phyloP scores from a whole-genome alignment of 2,797 vertebrate species.

The Sebastes melanostomus region DNA sequence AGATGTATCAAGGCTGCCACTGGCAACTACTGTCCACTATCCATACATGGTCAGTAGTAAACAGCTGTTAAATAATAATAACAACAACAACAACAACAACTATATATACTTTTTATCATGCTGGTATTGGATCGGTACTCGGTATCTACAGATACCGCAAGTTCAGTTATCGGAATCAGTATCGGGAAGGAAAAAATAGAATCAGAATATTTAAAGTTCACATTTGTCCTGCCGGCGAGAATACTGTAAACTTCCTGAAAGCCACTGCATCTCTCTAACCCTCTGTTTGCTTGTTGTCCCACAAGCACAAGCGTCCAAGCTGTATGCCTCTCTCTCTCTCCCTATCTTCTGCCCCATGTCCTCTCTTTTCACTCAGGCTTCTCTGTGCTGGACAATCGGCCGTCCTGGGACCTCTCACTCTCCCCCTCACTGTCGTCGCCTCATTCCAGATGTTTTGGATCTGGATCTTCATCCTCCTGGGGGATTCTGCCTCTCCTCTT shows the following conservation, averaged over 20 bases:
- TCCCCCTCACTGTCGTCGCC: background rate
- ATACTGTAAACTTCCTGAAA: background rate
- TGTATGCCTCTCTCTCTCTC: background rate
- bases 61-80: too few relatives aligned
- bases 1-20: too few relatives aligned
- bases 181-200: too few relatives aligned
- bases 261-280: background rate
- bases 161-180: too few relatives aligned
- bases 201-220: background rate
- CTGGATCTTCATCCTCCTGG: background rate
- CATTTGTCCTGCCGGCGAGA: background rate
- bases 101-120: too few relatives aligned
- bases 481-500: background rate
- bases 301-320: background rate
- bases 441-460: conserved; percentile 7
- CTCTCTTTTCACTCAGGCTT: background rate
- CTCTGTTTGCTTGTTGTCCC: background rate
- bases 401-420: background rate
- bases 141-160: too few relatives aligned
- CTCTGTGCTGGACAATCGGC: background rate
- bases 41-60: too few relatives aligned
- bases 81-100: too few relatives aligned
- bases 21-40: too few relatives aligned
- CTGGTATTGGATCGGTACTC: too few relatives aligned
- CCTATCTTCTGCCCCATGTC: background rate